phyloP scores from a whole-genome alignment of 2,113 vertebrate species.

The Spea multiplicata region DNA sequence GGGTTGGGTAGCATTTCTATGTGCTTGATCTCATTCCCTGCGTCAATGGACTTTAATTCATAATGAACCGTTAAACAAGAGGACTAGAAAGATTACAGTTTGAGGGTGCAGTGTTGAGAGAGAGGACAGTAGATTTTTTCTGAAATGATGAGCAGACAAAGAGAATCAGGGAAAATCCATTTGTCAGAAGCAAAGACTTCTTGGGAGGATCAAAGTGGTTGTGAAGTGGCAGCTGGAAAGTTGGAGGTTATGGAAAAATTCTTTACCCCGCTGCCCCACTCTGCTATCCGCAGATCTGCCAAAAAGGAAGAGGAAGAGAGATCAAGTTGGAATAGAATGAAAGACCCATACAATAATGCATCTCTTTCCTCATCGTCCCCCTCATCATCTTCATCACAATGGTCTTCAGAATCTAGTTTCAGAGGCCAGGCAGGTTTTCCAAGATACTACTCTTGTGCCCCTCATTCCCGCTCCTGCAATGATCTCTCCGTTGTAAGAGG shows the following conservation, averaged over 20 bases:
- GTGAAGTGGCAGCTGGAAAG: conserved; percentile 46
- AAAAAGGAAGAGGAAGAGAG: conserved; percentile 46
- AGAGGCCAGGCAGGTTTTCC: conserved; percentile 51
- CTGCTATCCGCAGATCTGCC: conserved; percentile 42
- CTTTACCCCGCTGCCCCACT: conserved; percentile 61
- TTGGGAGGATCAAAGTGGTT: conserved; percentile 36
- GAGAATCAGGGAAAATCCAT: conserved; percentile 14
- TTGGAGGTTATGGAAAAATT: conserved; percentile 56
- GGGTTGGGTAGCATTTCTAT: conserved; percentile 2
- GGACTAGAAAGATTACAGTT: neutral
- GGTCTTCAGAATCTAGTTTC: conserved; percentile 64
- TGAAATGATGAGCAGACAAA: conserved; percentile 13
- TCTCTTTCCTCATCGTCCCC: conserved; percentile 44
- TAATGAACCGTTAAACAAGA: conserved; percentile 12
- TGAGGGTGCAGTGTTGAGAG: neutral
- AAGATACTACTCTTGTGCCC: conserved; percentile 43
- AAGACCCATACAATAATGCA: conserved; percentile 42
- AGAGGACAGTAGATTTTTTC: neutral
- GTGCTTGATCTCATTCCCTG: conserved; percentile 11
- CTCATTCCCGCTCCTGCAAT: conserved; percentile 67
- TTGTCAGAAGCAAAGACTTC: conserved; percentile 31
- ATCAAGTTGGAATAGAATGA: conserved; percentile 31
- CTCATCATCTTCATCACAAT: conserved; percentile 60
- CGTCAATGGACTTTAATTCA: conserved; percentile 22
- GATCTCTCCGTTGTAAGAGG: conserved; percentile 17